Evolutionary conservation across 2,113 vertebrate species (phyloP).

Genomic region (Mionectes macconnelli): DNA sequence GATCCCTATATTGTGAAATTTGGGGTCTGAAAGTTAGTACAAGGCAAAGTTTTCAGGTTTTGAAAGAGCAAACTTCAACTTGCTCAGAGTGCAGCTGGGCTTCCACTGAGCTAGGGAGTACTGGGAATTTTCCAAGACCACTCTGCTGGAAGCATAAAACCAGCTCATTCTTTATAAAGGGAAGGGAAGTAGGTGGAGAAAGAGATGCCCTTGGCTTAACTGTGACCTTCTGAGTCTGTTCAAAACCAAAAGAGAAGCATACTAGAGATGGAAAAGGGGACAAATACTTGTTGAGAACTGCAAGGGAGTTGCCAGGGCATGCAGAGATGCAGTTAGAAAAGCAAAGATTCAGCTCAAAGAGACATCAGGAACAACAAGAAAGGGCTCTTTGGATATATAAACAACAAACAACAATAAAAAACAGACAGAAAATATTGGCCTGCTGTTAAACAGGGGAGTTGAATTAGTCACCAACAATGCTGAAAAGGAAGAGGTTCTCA

Average conservation of each 20-base stretch:
- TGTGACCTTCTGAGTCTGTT: background rate
- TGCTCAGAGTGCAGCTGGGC: background rate
- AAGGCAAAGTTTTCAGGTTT: background rate
- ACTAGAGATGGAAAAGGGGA: background rate
- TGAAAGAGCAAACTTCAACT: background rate
- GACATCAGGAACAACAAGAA: background rate
- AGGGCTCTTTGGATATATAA: background rate
- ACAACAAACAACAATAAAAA: background rate
- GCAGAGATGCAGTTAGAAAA: background rate
- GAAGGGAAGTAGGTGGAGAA: background rate
- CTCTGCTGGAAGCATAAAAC: background rate
- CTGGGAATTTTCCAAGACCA: background rate
- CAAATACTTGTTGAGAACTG: background rate
- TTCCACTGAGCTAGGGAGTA: background rate
- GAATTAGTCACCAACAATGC: background rate
- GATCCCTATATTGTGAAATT: background rate
- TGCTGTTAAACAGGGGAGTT: background rate
- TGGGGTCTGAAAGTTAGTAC: background rate
- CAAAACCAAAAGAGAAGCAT: background rate
- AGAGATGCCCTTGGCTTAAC: background rate
- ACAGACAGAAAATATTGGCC: background rate
- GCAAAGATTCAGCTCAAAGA: background rate
- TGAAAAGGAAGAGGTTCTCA: background rate
- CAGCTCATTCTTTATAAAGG: background rate
- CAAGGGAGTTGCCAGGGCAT: background rate